Base-by-base conservation (phyloP, 2,113 vertebrate species). In the Thunnus thynnus region DNA sequence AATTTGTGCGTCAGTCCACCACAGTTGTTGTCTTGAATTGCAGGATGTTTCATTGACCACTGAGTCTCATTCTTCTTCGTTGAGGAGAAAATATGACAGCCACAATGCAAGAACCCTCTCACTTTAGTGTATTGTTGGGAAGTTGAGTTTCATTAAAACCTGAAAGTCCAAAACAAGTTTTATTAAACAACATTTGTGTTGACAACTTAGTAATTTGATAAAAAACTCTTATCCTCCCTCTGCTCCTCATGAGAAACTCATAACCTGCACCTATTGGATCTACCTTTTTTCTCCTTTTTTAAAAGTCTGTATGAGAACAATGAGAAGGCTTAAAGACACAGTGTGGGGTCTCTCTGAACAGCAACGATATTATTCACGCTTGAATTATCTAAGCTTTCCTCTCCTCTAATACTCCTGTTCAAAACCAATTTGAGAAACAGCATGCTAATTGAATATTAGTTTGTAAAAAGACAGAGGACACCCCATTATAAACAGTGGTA, bases 291-390 rank as follows among this genome's bases (percentile, higher is more conserved):
- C 5, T 12, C 1, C 32, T 47, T 36, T 47, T 63, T 41, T 48
- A 10, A 32, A 72, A 58, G 51, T 32, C 32, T 68, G 52, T 69
- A 32, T 52, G 27, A 46, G 47, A 54, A 30, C 61, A 51, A 61
- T 22, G 27, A 48, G 30, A 47, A 17, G 58, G 36, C 36, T 85
- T 60, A 74, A 65, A 70, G 76, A 48, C 76, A 32, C 75, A 47
- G 69, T 66, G 83, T 89, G 87, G 50, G 91, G 89, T 91, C 86
- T 86, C 27, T 62, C 36, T 54, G 14, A 48, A 71, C 62, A 46
- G 25, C 52, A 58, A 66, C 54, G n/a, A 67, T 54, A 54, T 83
- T 64, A 78, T 77, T 82, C 84, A 89, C 55, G 74, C 77, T 58
- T 82, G 69, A 74, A 32, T 76, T 63, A 82, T 78, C 80, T 83